phyloP scores from a whole-genome alignment of 2,888 invertebrate genomes.

The Geophilus truncorum region DNA sequence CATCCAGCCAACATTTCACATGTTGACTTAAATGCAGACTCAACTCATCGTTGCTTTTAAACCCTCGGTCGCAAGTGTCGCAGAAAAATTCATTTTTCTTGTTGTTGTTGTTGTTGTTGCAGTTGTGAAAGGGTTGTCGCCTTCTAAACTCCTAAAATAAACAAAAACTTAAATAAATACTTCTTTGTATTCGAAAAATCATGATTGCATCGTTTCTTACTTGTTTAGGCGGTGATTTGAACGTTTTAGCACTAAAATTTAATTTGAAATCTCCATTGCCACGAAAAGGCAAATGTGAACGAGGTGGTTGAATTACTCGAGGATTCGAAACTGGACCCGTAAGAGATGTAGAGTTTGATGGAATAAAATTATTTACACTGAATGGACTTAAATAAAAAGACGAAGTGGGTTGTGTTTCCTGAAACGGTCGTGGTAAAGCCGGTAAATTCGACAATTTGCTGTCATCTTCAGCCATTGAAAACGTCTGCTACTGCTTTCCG shows the following conservation, averaged over 20 bases:
- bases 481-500: too few relatives aligned
- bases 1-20: constrained; percentile 69
- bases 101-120: constrained; percentile 30
- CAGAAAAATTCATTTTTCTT: constrained; percentile 48
- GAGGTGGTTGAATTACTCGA: neutral
- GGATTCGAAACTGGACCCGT: neutral
- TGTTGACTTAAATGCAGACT: constrained; percentile 68
- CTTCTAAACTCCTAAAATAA: neutral
- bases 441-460: neutral
- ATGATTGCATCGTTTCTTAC: neutral
- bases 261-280: neutral
- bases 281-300: neutral
- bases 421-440: neutral
- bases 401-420: neutral
- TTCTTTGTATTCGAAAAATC: neutral
- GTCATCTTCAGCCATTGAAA: neutral
- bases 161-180: neutral
- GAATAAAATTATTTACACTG: neutral
- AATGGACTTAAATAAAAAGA: neutral
- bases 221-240: neutral
- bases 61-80: constrained; percentile 76
- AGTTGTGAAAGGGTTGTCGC: neutral
- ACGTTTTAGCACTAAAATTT: constrained; percentile 40
- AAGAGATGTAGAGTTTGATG: too few relatives aligned
- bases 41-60: constrained; percentile 58